phyloP scores from a whole-genome alignment of 2,797 vertebrate species.

The Betta splendens region DNA sequence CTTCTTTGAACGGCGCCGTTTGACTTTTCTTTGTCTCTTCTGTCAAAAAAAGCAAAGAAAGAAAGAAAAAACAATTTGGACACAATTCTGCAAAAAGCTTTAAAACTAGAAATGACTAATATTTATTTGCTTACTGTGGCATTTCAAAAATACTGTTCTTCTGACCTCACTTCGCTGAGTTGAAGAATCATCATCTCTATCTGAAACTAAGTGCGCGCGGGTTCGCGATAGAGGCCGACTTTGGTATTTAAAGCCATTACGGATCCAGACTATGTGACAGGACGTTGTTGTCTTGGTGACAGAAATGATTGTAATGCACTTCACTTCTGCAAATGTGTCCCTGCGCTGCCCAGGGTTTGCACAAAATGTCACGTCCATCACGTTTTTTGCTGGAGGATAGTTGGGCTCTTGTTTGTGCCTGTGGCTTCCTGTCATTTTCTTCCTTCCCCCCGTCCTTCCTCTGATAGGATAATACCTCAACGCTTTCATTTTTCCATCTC shows the following conservation, averaged over 20 bases:
- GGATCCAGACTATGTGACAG: conserved; percentile 55
- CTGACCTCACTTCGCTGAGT: conserved; percentile 56
- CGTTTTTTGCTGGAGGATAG: conserved; percentile 24
- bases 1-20: conserved; percentile 33
- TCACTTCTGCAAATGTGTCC: conserved; percentile 46
- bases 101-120: conserved; percentile 37
- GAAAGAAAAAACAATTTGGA: conserved; percentile 47
- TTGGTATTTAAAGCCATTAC: conserved; percentile 74
- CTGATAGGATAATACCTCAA: conserved; percentile 32
- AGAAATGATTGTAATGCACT: conserved; percentile 43
- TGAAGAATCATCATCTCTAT: conserved; percentile 46
- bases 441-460: not conserved
- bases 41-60: conserved; percentile 12
- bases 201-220: conserved; percentile 31
- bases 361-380: conserved; percentile 72
- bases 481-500: conserved; percentile 15
- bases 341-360: conserved; percentile 36
- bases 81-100: conserved; percentile 43
- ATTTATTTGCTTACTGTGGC: conserved; percentile 50
- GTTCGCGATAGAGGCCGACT: conserved; percentile 2
- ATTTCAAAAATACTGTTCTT: conserved; percentile 54
- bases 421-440: conserved; percentile 15
- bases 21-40: conserved; percentile 44
- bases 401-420: conserved; percentile 34
- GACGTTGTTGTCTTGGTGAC: conserved; percentile 64